Percentiles rank a stretch among this genome's conserved stretches.
Conservation (phyloP, 2,888 invertebrate species). For the Luperina nickerlii region DNA sequence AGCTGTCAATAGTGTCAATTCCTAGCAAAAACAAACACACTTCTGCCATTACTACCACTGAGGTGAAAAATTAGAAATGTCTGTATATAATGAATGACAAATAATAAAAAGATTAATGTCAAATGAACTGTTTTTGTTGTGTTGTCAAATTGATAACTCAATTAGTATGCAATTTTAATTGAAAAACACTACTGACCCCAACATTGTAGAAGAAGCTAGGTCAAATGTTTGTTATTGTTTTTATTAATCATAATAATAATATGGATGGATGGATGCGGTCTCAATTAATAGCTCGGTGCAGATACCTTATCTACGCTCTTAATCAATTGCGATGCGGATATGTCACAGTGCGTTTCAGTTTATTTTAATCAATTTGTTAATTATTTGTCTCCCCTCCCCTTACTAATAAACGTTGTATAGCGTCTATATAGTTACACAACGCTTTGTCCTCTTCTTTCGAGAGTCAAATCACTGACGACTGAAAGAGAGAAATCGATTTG, state of each 20-base stretch:
- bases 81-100: too few relatives aligned
- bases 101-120: too few relatives aligned
- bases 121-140: background rate
- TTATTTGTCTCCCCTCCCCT: too few relatives aligned
- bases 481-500: too few relatives aligned
- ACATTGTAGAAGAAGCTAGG: background rate
- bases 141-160: background rate
- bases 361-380: background rate
- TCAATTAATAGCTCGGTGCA: background rate
- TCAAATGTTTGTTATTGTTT: slow-evolving; percentile 36
- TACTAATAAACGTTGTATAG: too few relatives aligned
- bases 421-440: too few relatives aligned
- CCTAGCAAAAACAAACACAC: too few relatives aligned
- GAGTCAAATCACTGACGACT: too few relatives aligned
- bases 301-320: slow-evolving; percentile 31
- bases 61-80: too few relatives aligned
- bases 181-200: slow-evolving; percentile 4
- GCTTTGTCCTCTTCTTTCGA: too few relatives aligned
- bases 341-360: background rate
- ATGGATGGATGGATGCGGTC: slow-evolving; percentile 29
- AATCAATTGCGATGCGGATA: slow-evolving; percentile 42
- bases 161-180: background rate
- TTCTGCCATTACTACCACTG: too few relatives aligned
- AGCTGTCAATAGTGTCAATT: background rate
- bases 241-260: slow-evolving; percentile 18